Evolutionary conservation across 23 tunicate genomes (phyloP).

Genomic region (Trididemnum miniatum): DNA sequence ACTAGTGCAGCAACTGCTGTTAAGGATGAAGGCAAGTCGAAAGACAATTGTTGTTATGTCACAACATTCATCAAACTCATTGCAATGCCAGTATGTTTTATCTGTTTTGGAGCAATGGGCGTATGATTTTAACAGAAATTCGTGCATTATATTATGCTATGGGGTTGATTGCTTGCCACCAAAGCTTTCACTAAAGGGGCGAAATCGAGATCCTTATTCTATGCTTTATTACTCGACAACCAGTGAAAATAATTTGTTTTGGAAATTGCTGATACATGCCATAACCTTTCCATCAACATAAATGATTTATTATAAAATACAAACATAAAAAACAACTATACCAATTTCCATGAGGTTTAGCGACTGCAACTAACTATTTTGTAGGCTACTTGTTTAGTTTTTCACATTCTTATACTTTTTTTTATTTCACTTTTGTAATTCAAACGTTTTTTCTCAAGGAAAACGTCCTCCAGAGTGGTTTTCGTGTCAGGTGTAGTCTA

Average conservation of each 20-base stretch:
- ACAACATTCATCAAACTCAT: neutral
- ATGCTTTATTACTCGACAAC: neutral
- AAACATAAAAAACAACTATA: too few relatives aligned
- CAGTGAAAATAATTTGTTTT: neutral
- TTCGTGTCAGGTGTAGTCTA: too few relatives aligned
- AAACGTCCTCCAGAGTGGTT: too few relatives aligned
- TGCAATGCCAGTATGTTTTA: constrained; percentile 32
- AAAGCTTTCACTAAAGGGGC: neutral
- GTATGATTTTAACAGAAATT: neutral
- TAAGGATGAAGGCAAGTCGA: constrained; percentile 35
- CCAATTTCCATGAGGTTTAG: too few relatives aligned
- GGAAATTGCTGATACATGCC: neutral
- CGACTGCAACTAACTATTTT: too few relatives aligned
- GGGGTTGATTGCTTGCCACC: neutral
- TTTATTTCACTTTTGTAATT: too few relatives aligned
- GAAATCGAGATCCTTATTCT: neutral
- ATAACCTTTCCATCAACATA: too few relatives aligned
- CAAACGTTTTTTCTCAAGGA: too few relatives aligned
- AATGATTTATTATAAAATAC: too few relatives aligned
- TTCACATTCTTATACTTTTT: too few relatives aligned
- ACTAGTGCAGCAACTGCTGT: constrained; percentile 24
- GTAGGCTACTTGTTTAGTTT: too few relatives aligned
- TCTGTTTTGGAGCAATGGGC: constrained; percentile 31
- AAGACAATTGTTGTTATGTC: constrained; percentile 24
- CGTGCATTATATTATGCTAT: neutral